phyloP scores from a whole-genome alignment of 92 coral and sea anemone species.

The Porites divaricata region DNA sequence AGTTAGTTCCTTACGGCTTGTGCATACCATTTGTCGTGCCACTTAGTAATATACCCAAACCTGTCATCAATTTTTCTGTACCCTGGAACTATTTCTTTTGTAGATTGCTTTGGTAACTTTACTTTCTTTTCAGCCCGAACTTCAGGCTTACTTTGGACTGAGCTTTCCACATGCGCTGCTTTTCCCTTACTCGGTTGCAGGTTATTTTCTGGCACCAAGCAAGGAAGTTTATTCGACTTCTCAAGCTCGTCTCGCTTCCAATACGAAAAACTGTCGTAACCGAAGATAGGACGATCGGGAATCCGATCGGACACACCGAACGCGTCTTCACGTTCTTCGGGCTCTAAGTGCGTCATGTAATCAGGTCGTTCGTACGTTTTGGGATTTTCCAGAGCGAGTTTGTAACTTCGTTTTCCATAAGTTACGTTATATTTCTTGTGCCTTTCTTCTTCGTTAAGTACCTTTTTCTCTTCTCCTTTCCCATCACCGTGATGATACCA shows the following conservation, averaged over 20 bases:
- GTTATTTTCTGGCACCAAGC: slow-evolving; percentile 15
- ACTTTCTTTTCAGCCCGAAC: not conserved
- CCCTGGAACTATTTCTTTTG: slow-evolving; percentile 21
- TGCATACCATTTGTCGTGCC: slow-evolving; percentile 76
- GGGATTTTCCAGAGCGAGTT: slow-evolving; percentile 29
- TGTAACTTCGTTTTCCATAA: slow-evolving; percentile 59
- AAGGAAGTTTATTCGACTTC: slow-evolving; percentile 34
- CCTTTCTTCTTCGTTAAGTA: slow-evolving; percentile 26
- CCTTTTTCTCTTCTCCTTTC: not conserved
- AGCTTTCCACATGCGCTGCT: not conserved
- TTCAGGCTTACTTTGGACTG: not conserved
- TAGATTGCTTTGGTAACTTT: slow-evolving; percentile 39
- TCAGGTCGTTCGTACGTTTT: slow-evolving; percentile 54
- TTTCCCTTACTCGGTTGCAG: slow-evolving; percentile 12
- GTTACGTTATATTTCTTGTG: slow-evolving; percentile 23
- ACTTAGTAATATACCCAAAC: slow-evolving; percentile 43
- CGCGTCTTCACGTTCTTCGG: slow-evolving; percentile 11
- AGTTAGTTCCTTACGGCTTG: slow-evolving; percentile 11
- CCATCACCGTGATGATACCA: slow-evolving; percentile 60
- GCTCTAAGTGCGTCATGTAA: slow-evolving; percentile 63
- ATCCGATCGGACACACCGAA: slow-evolving; percentile 8
- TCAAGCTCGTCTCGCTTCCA: slow-evolving; percentile 75
- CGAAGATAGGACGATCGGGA: slow-evolving; percentile 62
- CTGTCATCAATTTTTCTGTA: slow-evolving; percentile 48
- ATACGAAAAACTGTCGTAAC: slow-evolving; percentile 65